Percentiles rank a stretch among this genome's conserved stretches.
phyloP scores from a whole-genome alignment of 2,888 invertebrate species.

The Saturnia pavonia region DNA sequence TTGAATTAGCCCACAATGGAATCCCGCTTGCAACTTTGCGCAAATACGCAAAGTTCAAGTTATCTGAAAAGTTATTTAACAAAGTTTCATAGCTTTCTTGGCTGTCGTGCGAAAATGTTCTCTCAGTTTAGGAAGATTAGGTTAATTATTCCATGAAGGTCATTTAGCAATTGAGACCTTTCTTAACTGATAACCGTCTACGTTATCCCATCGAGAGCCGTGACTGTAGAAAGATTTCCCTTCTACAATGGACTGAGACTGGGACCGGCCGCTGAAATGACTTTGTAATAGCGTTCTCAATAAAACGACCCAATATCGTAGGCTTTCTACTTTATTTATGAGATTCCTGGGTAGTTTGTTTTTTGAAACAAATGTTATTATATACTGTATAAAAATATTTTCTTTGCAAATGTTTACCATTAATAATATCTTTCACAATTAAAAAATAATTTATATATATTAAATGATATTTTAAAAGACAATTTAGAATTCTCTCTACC shows the following conservation, averaged over 20 bases:
- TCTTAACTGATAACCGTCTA: constrained; percentile 52
- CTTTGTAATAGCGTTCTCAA: constrained; percentile 77
- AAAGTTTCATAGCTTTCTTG: constrained; percentile 82
- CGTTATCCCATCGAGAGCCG: constrained; percentile 82
- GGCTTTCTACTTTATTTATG: constrained; percentile 69
- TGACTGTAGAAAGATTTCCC: constrained; percentile 82
- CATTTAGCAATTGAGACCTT: constrained; percentile 55
- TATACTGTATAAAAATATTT: constrained; percentile 25
- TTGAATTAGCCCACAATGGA: constrained; percentile 76
- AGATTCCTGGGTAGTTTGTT: constrained; percentile 44
- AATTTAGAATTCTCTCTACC: not conserved
- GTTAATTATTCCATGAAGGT: constrained; percentile 65
- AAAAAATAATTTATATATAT: not conserved
- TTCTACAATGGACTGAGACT: constrained; percentile 79
- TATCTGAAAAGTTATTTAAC: constrained; percentile 83
- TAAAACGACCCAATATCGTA: constrained; percentile 71
- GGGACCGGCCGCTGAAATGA: constrained; percentile 73
- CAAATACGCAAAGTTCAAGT: constrained; percentile 80
- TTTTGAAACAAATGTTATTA: constrained; percentile 45
- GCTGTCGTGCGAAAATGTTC: constrained; percentile 65
- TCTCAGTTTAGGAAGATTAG: constrained; percentile 59
- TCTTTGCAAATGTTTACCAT: not conserved
- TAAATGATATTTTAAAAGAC: not conserved
- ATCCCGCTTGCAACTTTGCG: constrained; percentile 78
- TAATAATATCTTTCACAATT: not conserved